Evolutionary conservation across 2,888 invertebrate genomes (phyloP), one percentile per base, ranked within the genome.

Genomic region (Orthosia cruda): DNA sequence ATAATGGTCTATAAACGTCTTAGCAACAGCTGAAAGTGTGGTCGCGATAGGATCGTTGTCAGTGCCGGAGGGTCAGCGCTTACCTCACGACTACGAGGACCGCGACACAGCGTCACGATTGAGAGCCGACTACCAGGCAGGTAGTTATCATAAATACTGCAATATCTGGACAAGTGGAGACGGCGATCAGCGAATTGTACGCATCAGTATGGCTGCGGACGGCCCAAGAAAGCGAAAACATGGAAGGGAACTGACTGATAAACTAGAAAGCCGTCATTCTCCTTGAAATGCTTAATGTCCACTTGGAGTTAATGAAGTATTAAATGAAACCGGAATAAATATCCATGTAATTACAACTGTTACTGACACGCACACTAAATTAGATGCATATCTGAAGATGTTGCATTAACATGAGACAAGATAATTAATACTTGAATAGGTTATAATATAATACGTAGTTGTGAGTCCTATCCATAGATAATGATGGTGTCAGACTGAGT

Each of bases 1-100:
- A 90, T 93, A 92, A 93, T 93, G 91, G 93, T 88, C 92, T 90
- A 94, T 93, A 93, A 93, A 92, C 87, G 90, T 91, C 91, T 86
- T 85, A 87, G 88, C 84, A 90, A 91, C 89, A 90, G 89, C 88
- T 91, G 90, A 89, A 91, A 90, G 90, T 90, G 91, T 89, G 87
- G 88, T 83, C 83, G 91, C 89, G 93, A 93, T 93, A 89, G 89
- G 90, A 94, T 94, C 92, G 87, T 85, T 77, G 86, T 85, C 88
- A 87, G 89, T 87, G 89, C 90, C 88, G 82, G 86, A 86, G 90
- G 89, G 85, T 84, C 87, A 85, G 85, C 86, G 87, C 83, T 90
- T 86, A 83, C 80, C 85, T 88, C 92, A 92, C 92, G 92, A 91
- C 87, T 74, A 61, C 50, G 71, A 68, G 71, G 77, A 75, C 78